These are phyloP conservation scores for Epizoanthus rinbou DNA, from an alignment of 92 coral and sea anemone genomes.

Conservation along the genomic window DNA sequence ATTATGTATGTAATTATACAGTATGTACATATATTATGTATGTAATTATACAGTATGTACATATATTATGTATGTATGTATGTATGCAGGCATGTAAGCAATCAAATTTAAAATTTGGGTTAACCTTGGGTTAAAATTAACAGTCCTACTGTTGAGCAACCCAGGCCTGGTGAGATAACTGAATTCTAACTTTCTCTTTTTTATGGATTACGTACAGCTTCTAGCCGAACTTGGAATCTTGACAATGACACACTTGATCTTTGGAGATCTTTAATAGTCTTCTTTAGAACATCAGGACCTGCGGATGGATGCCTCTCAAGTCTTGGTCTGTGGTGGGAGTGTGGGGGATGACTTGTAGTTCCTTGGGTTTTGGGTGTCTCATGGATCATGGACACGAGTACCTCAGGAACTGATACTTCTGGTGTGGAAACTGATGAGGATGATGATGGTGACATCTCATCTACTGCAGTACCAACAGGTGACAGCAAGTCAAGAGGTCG, in stretches of 20 bases:
- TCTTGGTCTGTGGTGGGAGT: slow-evolving; percentile 40
- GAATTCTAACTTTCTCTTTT: no score
- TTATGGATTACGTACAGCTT: slow-evolving; percentile 63
- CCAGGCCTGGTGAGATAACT: no score
- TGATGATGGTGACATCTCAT: neutral
- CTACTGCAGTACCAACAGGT: neutral
- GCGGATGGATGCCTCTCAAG: slow-evolving; percentile 67
- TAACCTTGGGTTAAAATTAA: no score
- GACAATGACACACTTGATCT: slow-evolving; percentile 91
- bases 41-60: no score
- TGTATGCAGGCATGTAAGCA: no score
- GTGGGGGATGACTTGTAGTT: slow-evolving; percentile 19
- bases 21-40: no score
- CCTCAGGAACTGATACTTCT: slow-evolving; percentile 16
- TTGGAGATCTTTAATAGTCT: slow-evolving; percentile 82
- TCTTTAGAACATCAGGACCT: slow-evolving; percentile 83
- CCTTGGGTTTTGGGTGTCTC: neutral
- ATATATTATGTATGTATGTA: no score
- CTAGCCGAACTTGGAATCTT: slow-evolving; percentile 87
- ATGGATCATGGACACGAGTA: slow-evolving; percentile 4
- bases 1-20: no score
- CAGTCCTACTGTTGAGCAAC: no score
- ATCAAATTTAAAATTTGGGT: no score
- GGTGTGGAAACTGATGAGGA: slow-evolving; percentile 22
- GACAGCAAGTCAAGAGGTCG: slow-evolving; percentile 8